Conservation (phyloP, 1,140 invertebrate species). For the Drosophila arawakana region DNA sequence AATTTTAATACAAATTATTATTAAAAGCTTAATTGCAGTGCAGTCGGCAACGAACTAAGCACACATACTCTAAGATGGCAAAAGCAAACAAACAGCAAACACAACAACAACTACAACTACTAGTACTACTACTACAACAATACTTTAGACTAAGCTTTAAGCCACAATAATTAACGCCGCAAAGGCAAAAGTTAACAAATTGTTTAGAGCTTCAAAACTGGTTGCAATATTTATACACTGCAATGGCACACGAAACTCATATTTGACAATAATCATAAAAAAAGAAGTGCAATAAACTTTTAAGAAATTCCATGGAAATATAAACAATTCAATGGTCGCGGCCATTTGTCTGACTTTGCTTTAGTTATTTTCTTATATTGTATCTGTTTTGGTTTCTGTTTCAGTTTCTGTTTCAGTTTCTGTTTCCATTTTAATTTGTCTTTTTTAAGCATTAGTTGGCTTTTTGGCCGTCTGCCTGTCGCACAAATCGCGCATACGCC, state of each 20-base stretch:
- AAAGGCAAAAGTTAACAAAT: constrained; percentile 67
- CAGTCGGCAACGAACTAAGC: constrained; percentile 27
- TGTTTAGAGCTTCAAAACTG: constrained; percentile 50
- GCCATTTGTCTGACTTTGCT: constrained; percentile 39
- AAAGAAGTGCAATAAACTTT: constrained; percentile 73
- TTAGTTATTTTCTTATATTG: constrained; percentile 14
- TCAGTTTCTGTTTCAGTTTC: too few relatives aligned
- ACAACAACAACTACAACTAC: constrained; percentile 1
- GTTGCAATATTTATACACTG: constrained; percentile 54
- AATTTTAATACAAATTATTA: constrained; percentile 70
- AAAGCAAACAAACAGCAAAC: neutral
- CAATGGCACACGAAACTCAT: constrained; percentile 27
- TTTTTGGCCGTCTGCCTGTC: constrained; percentile 17
- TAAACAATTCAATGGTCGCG: constrained; percentile 60
- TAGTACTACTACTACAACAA: neutral
- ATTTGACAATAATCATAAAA: constrained; percentile 46
- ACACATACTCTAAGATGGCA: constrained; percentile 1
- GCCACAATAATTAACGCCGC: constrained; percentile 70
- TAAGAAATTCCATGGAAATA: constrained; percentile 72
- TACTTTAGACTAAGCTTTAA: constrained; percentile 55
- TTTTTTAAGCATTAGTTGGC: constrained; percentile 12
- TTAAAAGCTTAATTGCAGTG: constrained; percentile 73
- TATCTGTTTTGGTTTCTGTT: too few relatives aligned
- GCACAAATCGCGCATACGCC: constrained; percentile 57
- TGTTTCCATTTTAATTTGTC: too few relatives aligned